A percentile compares a stretch with the other conserved stretches of the same genome.
Conservation (phyloP, 2,113 vertebrate genomes). For the Larimichthys crocea region DNA sequence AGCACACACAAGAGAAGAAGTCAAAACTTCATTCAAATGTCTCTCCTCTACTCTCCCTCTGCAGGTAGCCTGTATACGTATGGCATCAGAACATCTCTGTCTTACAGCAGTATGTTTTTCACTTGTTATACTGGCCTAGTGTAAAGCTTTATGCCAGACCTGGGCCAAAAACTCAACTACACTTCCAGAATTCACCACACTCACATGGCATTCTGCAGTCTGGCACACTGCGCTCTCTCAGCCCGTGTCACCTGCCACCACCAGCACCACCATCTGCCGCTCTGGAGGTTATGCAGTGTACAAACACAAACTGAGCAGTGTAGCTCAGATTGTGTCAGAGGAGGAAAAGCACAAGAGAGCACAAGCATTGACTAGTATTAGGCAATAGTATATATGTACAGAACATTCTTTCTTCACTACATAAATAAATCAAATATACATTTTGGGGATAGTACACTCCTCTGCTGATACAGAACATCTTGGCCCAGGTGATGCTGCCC, state of each 20-base stretch:
- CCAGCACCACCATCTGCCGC: too few species aligned
- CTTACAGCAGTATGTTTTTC: constrained; percentile 70
- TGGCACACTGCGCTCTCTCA: background rate
- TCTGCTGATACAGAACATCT: background rate
- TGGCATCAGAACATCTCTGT: constrained; percentile 55
- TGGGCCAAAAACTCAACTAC: background rate
- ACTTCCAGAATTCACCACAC: background rate
- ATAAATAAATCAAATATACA: too few species aligned
- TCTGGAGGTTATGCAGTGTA: background rate
- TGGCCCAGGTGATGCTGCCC: constrained; percentile 40
- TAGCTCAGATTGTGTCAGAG: too few species aligned
- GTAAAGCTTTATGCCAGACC: constrained; percentile 27
- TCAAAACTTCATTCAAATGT: background rate
- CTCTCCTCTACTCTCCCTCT: constrained; percentile 12
- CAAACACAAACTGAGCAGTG: background rate
- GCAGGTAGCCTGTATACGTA: constrained; percentile 67
- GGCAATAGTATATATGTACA: too few species aligned
- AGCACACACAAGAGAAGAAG: too few species aligned
- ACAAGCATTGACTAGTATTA: too few species aligned
- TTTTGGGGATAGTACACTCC: too few species aligned
- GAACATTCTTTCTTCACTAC: too few species aligned
- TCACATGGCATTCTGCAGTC: background rate
- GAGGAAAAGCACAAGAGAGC: too few species aligned
- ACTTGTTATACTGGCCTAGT: constrained; percentile 30
- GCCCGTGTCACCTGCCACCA: background rate